Base-by-base conservation (phyloP, 30 jellyfish, hydroid and myxozoan genomes). In the Hydractinia symbiolongicarpus region DNA sequence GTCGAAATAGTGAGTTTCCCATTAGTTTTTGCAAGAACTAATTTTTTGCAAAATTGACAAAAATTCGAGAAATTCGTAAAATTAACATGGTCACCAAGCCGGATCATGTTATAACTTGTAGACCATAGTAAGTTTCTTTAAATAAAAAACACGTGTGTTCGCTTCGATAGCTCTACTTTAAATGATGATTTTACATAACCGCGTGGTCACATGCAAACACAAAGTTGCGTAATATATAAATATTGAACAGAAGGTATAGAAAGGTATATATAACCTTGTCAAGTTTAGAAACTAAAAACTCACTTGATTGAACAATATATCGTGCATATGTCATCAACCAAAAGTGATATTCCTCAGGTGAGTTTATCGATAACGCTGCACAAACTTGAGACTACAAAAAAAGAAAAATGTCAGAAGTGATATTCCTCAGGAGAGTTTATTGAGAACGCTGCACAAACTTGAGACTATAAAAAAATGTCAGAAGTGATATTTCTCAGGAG, bases 281-380 rank as follows among this genome's bases (percentile, higher is more conserved):
- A 30, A 30, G 2, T 30, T 30, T 11, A 68, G 2, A 16, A 68
- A 11, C 69, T 11, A 11, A 68, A n/a, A 6, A 52, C 93, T 9
- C 30, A 91, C 98, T 96, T 60, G 94, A 78, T 40, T 91, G 98
- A 8, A 91, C 98, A 16, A 91, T 82, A 53, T 83, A 83, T 72
- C 98, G 67, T 1, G 85, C 91, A 73, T 91, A 91, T 4, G 95
- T 83, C 96, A 79, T 76, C 86, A 91, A 73, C 98, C 98, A 91
- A 81, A 79, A 86, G 53, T 81, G 94, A 67, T 91, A 91, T 74
- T 91, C 98, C 20, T 70, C 92, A 4, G 96, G 61, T 0, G 98
- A 91, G 19, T 90, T 89, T 8, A 91, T 79, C 1, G 89, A 81
- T 67, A 84, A 44, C 5, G 96, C 87, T 7, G 95, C 73, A 62